Conservation (phyloP, 1,140 invertebrate genomes). For the Leptopilina clavipes region DNA sequence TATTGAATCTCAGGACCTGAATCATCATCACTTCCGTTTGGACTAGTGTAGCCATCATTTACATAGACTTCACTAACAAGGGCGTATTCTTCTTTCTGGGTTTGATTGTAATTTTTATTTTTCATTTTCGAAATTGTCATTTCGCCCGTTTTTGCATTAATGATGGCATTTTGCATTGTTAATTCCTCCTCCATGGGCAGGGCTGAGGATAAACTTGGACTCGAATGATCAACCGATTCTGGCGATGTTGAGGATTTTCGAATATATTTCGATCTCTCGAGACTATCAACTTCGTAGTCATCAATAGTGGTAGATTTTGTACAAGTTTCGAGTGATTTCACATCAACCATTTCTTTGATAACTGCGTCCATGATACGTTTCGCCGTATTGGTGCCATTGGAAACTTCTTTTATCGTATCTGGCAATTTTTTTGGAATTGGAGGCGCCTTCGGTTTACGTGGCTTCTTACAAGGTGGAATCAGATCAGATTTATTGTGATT, state of each 20-base stretch:
- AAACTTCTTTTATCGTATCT: constrained; percentile 69
- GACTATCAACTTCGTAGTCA: constrained; percentile 86
- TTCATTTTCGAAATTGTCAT: constrained; percentile 76
- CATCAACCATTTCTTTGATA: constrained; percentile 74
- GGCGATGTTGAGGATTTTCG: constrained; percentile 77
- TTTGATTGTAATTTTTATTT: constrained; percentile 71
- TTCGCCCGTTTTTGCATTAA: constrained; percentile 77
- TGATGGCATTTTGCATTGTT: constrained; percentile 83
- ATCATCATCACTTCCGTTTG: constrained; percentile 79
- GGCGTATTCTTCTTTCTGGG: constrained; percentile 78
- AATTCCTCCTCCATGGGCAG: constrained; percentile 86
- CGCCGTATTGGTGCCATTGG: constrained; percentile 61
- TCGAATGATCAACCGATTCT: constrained; percentile 79
- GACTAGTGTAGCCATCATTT: constrained; percentile 84
- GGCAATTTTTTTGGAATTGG: constrained; percentile 44
- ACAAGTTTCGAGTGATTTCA: constrained; percentile 66
- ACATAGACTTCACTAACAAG: constrained; percentile 86
- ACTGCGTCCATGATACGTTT: constrained; percentile 75
- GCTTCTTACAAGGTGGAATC: constrained; percentile 28
- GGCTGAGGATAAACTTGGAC: constrained; percentile 80
- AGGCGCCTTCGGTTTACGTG: constrained; percentile 43
- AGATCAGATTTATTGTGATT: neutral
- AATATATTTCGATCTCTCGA: constrained; percentile 78
- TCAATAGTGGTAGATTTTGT: constrained; percentile 44
- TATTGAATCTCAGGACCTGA: constrained; percentile 77